Base-by-base conservation (phyloP, 35 echinoderm and acorn worm species). In the Patiria miniata region DNA sequence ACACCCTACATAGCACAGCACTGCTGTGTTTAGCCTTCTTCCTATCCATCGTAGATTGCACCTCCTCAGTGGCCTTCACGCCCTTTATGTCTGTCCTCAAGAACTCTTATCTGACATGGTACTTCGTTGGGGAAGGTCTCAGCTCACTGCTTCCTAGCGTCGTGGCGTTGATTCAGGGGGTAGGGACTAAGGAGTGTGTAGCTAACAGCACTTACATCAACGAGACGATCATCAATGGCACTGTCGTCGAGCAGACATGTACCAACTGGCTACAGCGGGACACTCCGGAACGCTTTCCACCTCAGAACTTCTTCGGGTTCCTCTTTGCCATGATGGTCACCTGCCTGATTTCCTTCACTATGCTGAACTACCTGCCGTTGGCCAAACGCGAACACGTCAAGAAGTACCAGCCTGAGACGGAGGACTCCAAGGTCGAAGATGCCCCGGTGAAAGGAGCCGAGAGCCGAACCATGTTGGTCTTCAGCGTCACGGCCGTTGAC, bases 61-160 rank as follows among this genome's bases (percentile, higher is more conserved):
- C 90, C 56, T 92, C 90, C 3, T 89, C 86, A 4, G 85, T 93
- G 1, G 60, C 91, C 32, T 93, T 93, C 84, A 83, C 83, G 23
- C 77, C 91, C 2, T 93, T 93, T 33, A 93, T 87, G 91, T 17
- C 86, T 2, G 61, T 77, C 18, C 82, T 93, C 57, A 77, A 53
- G 51, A 87, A 83, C 40, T 7, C 68, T 0, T 93, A 87, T 21
- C 52, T 93, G 6, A 87, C 84, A 2, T 87, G 84, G 79, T 93
- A 87, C 55, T 93, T 93, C 87, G 79, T 93, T 32, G 91, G 91
- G 16, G 91, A 93, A 78, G 91, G 91, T 3, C 82, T 93, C 16
- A 93, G 91, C 57, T 79, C 94, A 5, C 86, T 97, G 7, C 39
- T 97, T 1, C 94, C 94, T 10, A 91, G 94, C 57, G 22, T 97